Evolutionary conservation across 2,113 vertebrate genomes (phyloP), one percentile per base, ranked within the genome.

Genomic region (Entelurus aequoreus): DNA sequence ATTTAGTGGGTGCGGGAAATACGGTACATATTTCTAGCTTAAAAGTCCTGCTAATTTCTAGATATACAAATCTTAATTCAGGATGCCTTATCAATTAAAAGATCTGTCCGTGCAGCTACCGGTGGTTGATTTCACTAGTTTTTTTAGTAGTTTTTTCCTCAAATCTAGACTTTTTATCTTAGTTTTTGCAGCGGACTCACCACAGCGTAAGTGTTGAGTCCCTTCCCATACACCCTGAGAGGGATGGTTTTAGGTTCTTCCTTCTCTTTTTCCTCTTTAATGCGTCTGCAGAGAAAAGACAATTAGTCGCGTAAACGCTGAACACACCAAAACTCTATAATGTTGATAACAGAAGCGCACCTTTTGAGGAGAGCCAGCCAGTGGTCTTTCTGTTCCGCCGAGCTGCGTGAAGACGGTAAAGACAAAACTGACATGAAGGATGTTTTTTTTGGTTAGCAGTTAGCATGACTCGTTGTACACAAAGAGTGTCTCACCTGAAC

Each of bases 161-260:
- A 28, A 28, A 28, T 28, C 28, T 28, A 3, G 4, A 28, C 28
- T 28, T 28, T 28, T 28, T 28, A 28, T 28, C 28, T 40, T 19
- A 2, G 35, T 52, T 52, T 28, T 50, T 5, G 7, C 6, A 9
- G 21, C 6, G 42, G 13, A 92, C 95, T 92, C 90, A 99, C 97
- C 16, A 93, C 90, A 71, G 90, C 92, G 84, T 91, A 95, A 8
- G 90, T 92, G 61, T 93, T 93, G 80, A 97, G 79, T 2, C 96
- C 94, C 84, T 96, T 96, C 63, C 93, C 92, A 72, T 94, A 92
- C 70, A 99, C 92, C 70, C 94, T 94, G 69, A 99, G 88, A 21
- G 94, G 94, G 70, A 97, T 95, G 47, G 87, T 96, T 89, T 97
- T 96, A 11, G 94, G 94, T 49, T 93, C 90, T 55, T 98, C 95